Base-by-base conservation (phyloP, 2,113 vertebrate genomes). In the Bufo gargarizans region DNA sequence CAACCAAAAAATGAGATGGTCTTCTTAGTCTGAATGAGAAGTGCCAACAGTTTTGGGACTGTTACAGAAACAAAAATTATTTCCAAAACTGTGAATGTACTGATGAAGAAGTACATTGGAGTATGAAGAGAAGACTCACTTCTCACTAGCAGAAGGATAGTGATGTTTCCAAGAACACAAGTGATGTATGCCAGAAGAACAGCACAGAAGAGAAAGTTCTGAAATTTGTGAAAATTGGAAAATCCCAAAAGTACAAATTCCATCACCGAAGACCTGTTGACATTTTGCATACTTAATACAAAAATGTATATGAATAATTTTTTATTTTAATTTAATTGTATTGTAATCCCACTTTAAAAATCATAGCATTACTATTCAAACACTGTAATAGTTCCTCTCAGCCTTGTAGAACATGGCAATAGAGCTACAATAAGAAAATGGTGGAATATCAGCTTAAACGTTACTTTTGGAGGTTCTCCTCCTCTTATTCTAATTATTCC, bases 41-140 rank as follows among this genome's bases (percentile, higher is more conserved):
- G 77, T 16, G n/a, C 17, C 59, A 86, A 8, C 17, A 59, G 59
- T 19, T 61, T 77, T 63, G 55, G 84, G 33, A 86, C 56, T 8
- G 71, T 86, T 17, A 86, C 84, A 22, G 71, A 86, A n/a, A 77
- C 84, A 63, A 86, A 77, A n/a, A 86, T 61, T 6, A 86, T 77
- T n/a, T 86, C 84, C 19, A 86, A 49, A 47, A 74, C n/a, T 19
- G 56, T 17, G 50, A 86, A 86, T 22, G 8, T 61, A 4, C 71
- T 50, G 45, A 86, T 86, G 14, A 86, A 86, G 63, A 86, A 86
- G 19, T 86, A 86, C 84, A 86, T 86, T 49, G 84, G 84, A 6
- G 71, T 63, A 49, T 77, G 56, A 50, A 86, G 84, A 16, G 84
- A 63, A 22, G 72, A n/a, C 58, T 76, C 33, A 16, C 1, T n/a